Conservation (phyloP, 2,888 invertebrate genomes). For the Aleiodes leptofemur region DNA sequence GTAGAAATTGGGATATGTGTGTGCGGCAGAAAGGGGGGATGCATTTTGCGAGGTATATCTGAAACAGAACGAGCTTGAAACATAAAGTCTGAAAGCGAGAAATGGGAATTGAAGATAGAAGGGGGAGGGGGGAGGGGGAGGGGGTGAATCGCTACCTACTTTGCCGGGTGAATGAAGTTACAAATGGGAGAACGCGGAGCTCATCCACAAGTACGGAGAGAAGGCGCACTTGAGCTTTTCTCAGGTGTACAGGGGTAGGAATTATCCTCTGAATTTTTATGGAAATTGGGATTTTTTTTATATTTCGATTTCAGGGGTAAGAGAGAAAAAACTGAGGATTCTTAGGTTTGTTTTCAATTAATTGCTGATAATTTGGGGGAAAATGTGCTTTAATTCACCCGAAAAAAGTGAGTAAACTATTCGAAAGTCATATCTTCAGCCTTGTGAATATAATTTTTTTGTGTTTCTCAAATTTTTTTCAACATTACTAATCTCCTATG, state of each 20-base stretch:
- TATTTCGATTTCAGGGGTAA: too few relatives aligned
- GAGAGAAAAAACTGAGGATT: too few relatives aligned
- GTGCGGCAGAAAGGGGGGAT: slow-evolving; percentile 17
- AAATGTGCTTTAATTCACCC: too few relatives aligned
- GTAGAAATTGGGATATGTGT: slow-evolving; percentile 37
- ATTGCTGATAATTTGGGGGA: too few relatives aligned
- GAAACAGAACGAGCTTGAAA: slow-evolving; percentile 23
- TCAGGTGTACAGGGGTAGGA: slow-evolving; percentile 48
- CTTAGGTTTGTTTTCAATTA: too few relatives aligned
- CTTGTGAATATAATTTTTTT: too few relatives aligned
- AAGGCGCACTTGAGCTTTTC: slow-evolving; percentile 58
- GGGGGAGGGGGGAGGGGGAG: slow-evolving; percentile 49
- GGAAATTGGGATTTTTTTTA: too few relatives aligned
- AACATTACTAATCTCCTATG: too few relatives aligned
- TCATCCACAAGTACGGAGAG: slow-evolving; percentile 67
- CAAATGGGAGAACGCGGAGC: slow-evolving; percentile 73
- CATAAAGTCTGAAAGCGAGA: slow-evolving; percentile 18
- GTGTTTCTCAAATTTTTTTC: too few relatives aligned
- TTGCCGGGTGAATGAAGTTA: slow-evolving; percentile 73
- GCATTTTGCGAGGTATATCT: slow-evolving; percentile 25
- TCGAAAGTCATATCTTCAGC: too few relatives aligned
- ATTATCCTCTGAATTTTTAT: slow-evolving; percentile 26
- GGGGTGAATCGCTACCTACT: slow-evolving; percentile 65
- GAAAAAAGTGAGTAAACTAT: too few relatives aligned
- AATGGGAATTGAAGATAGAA: slow-evolving; percentile 48